A percentile compares a stretch with the other conserved stretches of the same genome.
phyloP scores from a whole-genome alignment of 2,888 invertebrate genomes.

The Drosophila meridionalis region DNA sequence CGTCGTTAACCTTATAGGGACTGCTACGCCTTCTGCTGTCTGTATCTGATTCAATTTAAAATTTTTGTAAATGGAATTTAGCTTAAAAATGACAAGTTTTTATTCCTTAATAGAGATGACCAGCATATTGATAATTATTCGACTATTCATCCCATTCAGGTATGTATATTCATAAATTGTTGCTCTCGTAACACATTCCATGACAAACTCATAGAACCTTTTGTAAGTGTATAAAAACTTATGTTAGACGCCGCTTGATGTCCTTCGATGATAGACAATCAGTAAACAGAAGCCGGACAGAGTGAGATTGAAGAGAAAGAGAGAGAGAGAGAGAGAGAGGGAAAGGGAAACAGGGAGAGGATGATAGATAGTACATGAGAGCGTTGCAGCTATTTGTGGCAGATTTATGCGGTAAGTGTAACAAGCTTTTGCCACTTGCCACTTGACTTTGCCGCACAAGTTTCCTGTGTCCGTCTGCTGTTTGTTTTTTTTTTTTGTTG shows the following conservation, averaged over 20 bases:
- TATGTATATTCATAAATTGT: neutral
- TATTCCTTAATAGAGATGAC: no score
- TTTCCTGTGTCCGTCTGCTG: conserved; percentile 31
- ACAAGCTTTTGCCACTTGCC: conserved; percentile 64
- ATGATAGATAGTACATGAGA: neutral
- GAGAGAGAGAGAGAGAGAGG: neutral
- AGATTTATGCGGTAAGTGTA: conserved; percentile 75
- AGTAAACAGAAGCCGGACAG: conserved; percentile 31
- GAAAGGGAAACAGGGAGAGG: neutral
- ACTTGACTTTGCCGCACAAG: conserved; percentile 51
- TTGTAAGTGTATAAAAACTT: conserved; percentile 31
- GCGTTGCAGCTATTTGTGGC: conserved; percentile 7
- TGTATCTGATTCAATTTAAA: no score
- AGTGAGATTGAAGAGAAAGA: neutral
- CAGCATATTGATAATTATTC: neutral
- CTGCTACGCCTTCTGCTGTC: no score
- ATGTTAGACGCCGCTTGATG: conserved; percentile 40
- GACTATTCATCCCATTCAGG: neutral
- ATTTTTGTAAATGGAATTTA: no score
- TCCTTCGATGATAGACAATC: conserved; percentile 77
- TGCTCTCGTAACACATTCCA: neutral
- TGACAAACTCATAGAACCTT: neutral
- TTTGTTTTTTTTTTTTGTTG: neutral
- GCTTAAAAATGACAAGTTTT: no score
- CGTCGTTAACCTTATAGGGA: no score